Percentiles rank a stretch among this genome's conserved stretches.
Evolutionary conservation across 2,113 vertebrate species (phyloP).

Genomic region (Crotophaga sulcirostris): DNA sequence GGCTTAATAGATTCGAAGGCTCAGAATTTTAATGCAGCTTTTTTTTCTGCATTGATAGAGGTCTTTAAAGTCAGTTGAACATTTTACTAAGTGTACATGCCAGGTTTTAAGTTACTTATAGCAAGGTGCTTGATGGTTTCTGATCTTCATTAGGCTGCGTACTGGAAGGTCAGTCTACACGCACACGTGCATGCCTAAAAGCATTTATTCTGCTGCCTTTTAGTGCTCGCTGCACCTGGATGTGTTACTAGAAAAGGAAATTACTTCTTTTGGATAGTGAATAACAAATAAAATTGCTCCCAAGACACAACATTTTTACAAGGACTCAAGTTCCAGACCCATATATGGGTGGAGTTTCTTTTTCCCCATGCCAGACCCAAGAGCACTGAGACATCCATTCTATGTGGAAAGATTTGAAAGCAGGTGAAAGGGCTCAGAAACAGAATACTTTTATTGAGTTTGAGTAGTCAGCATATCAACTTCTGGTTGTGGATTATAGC

Average conservation of each 20-base stretch:
- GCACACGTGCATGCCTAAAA: background rate
- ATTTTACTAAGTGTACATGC: background rate
- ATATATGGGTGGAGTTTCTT: background rate
- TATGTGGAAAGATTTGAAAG: background rate
- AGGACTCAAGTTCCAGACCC: background rate
- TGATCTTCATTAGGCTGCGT: conserved; percentile 16
- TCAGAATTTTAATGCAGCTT: conserved; percentile 16
- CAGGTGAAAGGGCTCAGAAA: background rate
- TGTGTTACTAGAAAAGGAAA: background rate
- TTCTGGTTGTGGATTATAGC: background rate
- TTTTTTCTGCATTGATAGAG: background rate
- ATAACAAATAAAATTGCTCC: background rate
- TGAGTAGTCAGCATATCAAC: background rate
- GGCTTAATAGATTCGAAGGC: background rate
- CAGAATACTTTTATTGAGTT: background rate
- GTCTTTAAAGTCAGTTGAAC: conserved; percentile 19
- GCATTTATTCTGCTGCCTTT: conserved; percentile 1
- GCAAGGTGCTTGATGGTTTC: background rate
- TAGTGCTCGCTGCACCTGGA: background rate
- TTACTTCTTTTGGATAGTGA: background rate
- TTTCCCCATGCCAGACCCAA: background rate
- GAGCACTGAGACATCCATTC: background rate
- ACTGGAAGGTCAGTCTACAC: background rate
- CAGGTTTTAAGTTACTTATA: background rate
- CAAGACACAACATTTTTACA: background rate